Evolutionary conservation across 2,113 vertebrate genomes (phyloP).

Genomic region (Tachycineta bicolor): DNA sequence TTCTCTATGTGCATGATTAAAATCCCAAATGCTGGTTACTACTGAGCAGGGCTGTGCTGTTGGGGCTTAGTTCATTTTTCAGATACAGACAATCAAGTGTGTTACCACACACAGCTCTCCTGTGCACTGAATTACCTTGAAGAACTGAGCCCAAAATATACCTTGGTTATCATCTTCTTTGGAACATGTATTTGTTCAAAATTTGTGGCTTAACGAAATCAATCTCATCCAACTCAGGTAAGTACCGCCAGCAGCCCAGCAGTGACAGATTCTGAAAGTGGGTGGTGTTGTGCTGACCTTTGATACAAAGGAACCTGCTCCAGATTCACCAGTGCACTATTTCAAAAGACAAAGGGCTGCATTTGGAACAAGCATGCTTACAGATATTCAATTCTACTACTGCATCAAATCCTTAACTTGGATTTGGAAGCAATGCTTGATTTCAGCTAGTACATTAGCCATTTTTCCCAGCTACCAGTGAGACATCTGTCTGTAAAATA

Average conservation of each 20-base stretch:
- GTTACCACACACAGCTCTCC: background rate
- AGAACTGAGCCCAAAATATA: background rate
- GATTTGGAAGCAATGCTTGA: background rate
- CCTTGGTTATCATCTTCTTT: background rate
- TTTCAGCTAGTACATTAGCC: background rate
- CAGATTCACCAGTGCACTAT: accelerated
- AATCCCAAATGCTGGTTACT: background rate
- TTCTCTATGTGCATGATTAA: too few species aligned
- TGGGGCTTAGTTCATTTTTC: too few species aligned
- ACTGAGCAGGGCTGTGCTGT: background rate
- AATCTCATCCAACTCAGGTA: accelerated
- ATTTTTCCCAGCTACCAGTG: background rate
- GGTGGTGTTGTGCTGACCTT: background rate
- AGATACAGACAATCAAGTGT: accelerated
- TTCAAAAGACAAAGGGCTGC: background rate
- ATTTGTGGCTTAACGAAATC: background rate
- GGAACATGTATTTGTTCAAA: background rate
- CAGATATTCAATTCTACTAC: background rate
- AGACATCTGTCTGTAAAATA: background rate
- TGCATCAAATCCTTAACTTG: background rate
- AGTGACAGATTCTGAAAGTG: background rate
- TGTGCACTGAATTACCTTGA: background rate
- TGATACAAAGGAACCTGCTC: background rate
- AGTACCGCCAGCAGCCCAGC: background rate
- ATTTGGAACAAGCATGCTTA: background rate